Evolutionary conservation across 2,888 invertebrate species (phyloP).

Genomic region (Prosapia bicincta): DNA sequence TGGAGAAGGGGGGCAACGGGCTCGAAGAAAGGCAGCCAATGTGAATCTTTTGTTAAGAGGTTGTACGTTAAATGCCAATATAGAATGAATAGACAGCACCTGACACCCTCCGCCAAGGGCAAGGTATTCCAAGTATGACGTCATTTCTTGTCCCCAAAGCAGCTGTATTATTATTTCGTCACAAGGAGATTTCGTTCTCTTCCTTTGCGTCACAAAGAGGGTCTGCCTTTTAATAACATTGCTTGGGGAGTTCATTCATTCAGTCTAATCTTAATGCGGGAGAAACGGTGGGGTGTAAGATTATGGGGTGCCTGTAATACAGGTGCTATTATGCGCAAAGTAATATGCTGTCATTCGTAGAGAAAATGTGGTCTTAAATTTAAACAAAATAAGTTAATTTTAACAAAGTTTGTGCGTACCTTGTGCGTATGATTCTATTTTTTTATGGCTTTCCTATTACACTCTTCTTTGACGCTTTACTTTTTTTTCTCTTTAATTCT

Average conservation of each 20-base stretch:
- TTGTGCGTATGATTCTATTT: too few species aligned
- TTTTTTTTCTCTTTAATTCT: too few species aligned
- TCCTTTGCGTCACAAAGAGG: background rate
- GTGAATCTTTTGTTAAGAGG: background rate
- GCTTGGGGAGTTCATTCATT: background rate
- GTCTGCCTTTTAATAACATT: background rate
- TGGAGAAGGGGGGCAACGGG: too few species aligned
- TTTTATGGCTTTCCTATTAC: too few species aligned
- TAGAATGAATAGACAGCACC: background rate
- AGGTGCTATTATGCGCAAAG: too few species aligned
- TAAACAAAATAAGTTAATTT: too few species aligned
- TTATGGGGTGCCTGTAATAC: too few species aligned
- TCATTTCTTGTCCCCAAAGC: background rate
- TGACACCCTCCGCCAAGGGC: background rate
- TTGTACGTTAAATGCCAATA: background rate
- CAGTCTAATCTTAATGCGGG: background rate
- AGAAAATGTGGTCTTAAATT: too few species aligned
- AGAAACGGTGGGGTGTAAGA: background rate
- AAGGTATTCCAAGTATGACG: background rate
- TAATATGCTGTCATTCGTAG: too few species aligned
- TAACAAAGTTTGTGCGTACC: too few species aligned
- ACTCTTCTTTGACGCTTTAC: too few species aligned
- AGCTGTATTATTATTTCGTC: background rate
- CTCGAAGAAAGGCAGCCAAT: background rate
- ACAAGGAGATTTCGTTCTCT: background rate